Base-by-base conservation (phyloP, 2,113 vertebrate species). In the Ictidomys tridecemlineatus region DNA sequence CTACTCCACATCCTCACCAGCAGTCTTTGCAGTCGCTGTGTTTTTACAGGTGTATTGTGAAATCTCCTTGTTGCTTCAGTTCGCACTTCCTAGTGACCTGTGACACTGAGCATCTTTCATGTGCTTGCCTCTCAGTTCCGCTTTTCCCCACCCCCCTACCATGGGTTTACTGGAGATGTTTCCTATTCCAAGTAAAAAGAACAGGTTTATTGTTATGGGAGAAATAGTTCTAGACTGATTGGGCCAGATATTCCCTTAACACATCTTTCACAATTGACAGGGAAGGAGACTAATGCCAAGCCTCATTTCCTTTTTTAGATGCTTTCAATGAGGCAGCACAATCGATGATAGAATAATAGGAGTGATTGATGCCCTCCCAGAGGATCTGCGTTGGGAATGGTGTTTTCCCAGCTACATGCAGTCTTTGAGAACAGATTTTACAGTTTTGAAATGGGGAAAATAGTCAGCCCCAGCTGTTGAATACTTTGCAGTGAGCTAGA, bases 201-300 rank as follows among this genome's bases (percentile, higher is more conserved):
- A 37, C n/a, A 39, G 58, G 42, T 53, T 85, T 80, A 37, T 51
- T 11, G 0, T 93, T 70, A 61, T 20, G 14, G 28, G 28, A 74
- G 51, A 37, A 85, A 78, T 48, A 63, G 20, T 34, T 79, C 72
- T 84, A 84, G 51, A 76, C 20, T 45, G 74, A 89, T 51, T 73
- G 37, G 30, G 8, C 79, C 58, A 89, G 92, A 89, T 6, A n/a
- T 65, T 72, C 45, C n/a, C 45, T 91, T 86, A 91, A 56, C 78
- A 73, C 28, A 30, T 84, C 56, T 96, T 91, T 90, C n/a, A 61
- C 48, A 84, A 92, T 17, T 67, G 37, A 90, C 32, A 12, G 74
- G 32, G 32, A 91, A 76, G 39, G 89, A 84, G 20, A 56, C 30
- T 45, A 32, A 61, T 56, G 48, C 61, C 30, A 90, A 77, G 24